These are phyloP conservation scores for cat (Felis catus) DNA, from an alignment of 2,113 vertebrate species.

Conservation along the genomic window F.catus_Fca126_mat1.0 CM031414.1:20880001-20880500, in stretches of 20 bases:
- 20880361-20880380: background rate
- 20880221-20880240: background rate
- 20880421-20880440: background rate
- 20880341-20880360: background rate
- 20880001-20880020: background rate
- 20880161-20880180: background rate
- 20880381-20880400: background rate
- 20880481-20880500: background rate
- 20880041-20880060: slow-evolving; percentile 37
- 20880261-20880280: background rate
- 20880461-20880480: background rate
- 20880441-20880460: background rate
- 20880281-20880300: background rate
- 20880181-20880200: background rate
- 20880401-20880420: background rate
- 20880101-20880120: background rate
- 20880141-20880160: background rate
- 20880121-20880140: background rate
- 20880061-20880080: background rate
- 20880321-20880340: background rate
- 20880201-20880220: background rate
- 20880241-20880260: background rate
- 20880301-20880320: background rate
- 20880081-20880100: background rate
- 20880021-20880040: background rate